phyloP scores from a whole-genome alignment of 2,113 vertebrate species.

The Ptilonorhynchus violaceus region DNA sequence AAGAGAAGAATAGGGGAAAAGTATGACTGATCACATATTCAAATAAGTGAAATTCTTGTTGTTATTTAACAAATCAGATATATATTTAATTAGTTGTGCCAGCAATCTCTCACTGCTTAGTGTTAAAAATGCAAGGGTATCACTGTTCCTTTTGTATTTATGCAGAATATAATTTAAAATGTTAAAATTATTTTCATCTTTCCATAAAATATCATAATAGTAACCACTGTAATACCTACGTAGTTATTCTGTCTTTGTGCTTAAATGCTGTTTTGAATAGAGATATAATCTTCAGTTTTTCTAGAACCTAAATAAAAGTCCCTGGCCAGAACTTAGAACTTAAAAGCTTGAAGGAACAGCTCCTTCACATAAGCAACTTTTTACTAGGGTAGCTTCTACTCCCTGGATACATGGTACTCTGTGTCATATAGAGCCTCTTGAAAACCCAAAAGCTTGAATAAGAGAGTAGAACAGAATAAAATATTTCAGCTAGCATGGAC shows the following conservation, averaged over 20 bases:
- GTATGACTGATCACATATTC: background rate
- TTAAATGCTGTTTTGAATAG: background rate
- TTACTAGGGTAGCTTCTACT: background rate
- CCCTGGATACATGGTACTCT: accelerated
- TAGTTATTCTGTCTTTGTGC: background rate
- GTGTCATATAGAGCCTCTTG: background rate
- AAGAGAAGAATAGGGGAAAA: background rate
- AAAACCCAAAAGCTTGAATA: background rate
- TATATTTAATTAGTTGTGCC: background rate
- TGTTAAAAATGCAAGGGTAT: background rate
- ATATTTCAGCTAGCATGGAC: background rate
- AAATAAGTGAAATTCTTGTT: background rate
- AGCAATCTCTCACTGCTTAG: background rate
- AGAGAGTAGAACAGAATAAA: background rate
- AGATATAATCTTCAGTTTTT: background rate
- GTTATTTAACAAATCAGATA: background rate
- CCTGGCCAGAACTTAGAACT: background rate
- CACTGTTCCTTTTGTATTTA: background rate
- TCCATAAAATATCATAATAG: background rate
- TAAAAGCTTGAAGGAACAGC: background rate
- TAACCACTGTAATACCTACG: background rate
- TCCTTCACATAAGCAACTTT: background rate
- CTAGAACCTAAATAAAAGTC: background rate
- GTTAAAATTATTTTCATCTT: background rate
- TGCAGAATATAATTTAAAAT: background rate